phyloP scores from a whole-genome alignment of 92 coral and sea anemone genomes.

The Palythoa grandis region DNA sequence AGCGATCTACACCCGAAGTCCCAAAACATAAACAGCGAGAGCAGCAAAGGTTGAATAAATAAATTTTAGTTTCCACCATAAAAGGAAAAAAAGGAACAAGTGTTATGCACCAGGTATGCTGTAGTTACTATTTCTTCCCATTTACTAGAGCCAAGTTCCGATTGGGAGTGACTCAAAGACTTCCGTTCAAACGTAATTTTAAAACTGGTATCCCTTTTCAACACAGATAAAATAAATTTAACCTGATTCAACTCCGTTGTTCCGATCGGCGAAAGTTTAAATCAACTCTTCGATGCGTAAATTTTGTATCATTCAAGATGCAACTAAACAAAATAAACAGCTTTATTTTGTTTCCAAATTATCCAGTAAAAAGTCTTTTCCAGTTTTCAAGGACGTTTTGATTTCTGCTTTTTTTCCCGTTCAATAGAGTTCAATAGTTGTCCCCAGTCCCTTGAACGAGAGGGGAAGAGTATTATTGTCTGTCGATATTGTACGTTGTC shows the following conservation, averaged over 20 bases:
- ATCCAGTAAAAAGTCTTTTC: not conserved
- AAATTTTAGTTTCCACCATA: not conserved
- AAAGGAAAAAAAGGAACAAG: not conserved
- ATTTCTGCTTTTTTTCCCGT: not conserved
- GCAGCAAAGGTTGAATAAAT: not conserved
- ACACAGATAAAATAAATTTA: too few species aligned
- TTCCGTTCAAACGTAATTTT: too few species aligned
- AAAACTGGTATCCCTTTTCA: too few species aligned
- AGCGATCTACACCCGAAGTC: not conserved
- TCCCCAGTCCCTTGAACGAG: conserved; percentile 32
- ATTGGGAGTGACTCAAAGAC: too few species aligned
- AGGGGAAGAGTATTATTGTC: conserved; percentile 63
- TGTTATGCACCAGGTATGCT: not conserved
- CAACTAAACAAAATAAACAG: too few species aligned
- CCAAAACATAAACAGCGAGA: not conserved
- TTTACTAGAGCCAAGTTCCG: not conserved
- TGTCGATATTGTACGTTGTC: conserved; percentile 56
- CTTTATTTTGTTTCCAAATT: too few species aligned
- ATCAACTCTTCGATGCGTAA: too few species aligned
- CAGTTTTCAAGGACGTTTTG: not conserved
- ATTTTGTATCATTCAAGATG: too few species aligned
- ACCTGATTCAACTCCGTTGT: too few species aligned
- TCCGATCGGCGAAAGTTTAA: too few species aligned
- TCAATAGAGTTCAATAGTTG: not conserved
- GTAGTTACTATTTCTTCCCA: not conserved